Evolutionary conservation across 2,797 vertebrate genomes (phyloP).

Genomic region (Sebastiscus tertius): DNA sequence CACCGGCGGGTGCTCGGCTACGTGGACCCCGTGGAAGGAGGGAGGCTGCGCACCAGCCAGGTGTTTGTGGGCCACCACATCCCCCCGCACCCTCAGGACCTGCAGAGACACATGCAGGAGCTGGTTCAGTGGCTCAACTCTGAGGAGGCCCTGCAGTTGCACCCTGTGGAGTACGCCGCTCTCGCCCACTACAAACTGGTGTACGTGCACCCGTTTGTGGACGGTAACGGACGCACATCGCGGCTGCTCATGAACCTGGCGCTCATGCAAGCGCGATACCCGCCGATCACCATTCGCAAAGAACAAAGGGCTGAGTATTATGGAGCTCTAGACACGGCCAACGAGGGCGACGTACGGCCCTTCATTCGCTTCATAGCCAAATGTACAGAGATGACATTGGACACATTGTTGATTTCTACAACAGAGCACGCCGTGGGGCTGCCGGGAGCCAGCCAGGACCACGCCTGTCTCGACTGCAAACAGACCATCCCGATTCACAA

Average conservation of each 20-base stretch:
- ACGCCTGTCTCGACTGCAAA: conserved; percentile 79
- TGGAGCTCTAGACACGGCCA: conserved; percentile 89
- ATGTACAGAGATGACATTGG: conserved; percentile 94
- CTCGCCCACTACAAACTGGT: conserved; percentile 97
- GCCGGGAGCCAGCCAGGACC: conserved; percentile 84
- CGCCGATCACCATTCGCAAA: conserved; percentile 95
- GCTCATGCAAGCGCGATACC: conserved; percentile 95
- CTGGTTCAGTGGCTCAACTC: conserved; percentile 96
- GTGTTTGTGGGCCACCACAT: conserved; percentile 98
- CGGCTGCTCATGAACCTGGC: conserved; percentile 97
- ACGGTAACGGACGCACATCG: conserved; percentile 94
- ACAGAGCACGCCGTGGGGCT: conserved; percentile 91
- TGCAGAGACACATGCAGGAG: conserved; percentile 92
- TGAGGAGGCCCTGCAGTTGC: conserved; percentile 91
- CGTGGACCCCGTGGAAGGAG: conserved; percentile 93
- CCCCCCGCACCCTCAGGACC: conserved; percentile 91
- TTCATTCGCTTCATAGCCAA: conserved; percentile 98
- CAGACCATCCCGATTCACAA: conserved; percentile 90
- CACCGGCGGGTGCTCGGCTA: conserved; percentile 94
- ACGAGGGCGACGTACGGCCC: conserved; percentile 94
- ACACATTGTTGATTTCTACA: conserved; percentile 94
- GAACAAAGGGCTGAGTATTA: conserved; percentile 96
- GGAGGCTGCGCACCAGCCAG: conserved; percentile 89
- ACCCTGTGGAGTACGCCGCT: conserved; percentile 95
- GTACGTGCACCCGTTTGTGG: conserved; percentile 95